Base-by-base conservation (phyloP, 1,140 invertebrate species). In the Cecropterus lyciades region DNA sequence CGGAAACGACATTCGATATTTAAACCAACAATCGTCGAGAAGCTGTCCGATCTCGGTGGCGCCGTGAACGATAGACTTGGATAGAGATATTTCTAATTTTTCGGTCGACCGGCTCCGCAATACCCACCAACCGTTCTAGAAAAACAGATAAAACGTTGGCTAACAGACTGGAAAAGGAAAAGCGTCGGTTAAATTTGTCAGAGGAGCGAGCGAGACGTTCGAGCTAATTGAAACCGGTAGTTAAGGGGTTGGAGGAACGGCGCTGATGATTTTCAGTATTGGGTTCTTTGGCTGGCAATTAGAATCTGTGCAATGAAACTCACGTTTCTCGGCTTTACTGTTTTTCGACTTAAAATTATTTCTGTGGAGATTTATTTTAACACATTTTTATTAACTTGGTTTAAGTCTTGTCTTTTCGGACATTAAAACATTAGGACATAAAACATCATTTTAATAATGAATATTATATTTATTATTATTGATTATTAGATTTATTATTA, bases 31-130 rank as follows among this genome's bases (percentile, higher is more conserved):
- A 69, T 69, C 60, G 49, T 27, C 49, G 48, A 57, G 55, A 33
- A 51, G 4, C 45, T 16, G 46, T 53, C 37, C 67, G 46, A 63
- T 65, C 20, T 24, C 57, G 15, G 27, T 17, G 59, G 30, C 42
- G 68, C 60, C 62, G 64, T 53, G 67, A 75, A 59, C 79, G 79
- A 79, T 81, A 73, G 79, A 59, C 64, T 77, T 55, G 67, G 84
- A 87, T 89, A 79, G 84, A 88, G 85, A 87, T 89, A 81, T 89
- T 87, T 89, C 82, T 86, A 86, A 89, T 89, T 89, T 89, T 84
- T 82, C 87, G 87, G 78, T 89, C 73, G 85, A 84, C 75, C 78
- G 79, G 77, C 74, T 65, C 66, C 75, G 74, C 69, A 79, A 80
- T 73, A 80, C 75, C 65, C 70, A 81, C 75, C 65, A 70, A 70